Base-by-base conservation (phyloP, 2,797 vertebrate genomes). In the Sebastes alutus region DNA sequence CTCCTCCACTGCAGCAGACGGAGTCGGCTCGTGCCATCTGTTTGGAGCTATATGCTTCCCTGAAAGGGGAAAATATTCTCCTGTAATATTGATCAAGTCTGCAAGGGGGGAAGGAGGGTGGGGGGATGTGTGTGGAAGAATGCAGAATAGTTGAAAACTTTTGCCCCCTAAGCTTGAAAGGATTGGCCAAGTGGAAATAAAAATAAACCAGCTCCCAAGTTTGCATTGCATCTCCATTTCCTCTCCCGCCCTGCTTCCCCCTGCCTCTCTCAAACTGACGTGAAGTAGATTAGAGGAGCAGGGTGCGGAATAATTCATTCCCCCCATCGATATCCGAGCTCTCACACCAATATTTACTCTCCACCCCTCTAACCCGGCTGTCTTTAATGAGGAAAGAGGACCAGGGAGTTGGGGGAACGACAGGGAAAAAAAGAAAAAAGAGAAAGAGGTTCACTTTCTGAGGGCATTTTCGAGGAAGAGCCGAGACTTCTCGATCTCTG, bases 1-100 rank as follows among this genome's bases (percentile, higher is more conserved):
- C 82, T 82, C 73, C 76, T 73, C 76, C 87, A 87, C 87, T 89
- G 89, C 92, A 86, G 90, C 91, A 90, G 90, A 91, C 79, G 69
- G 87, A 79, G 80, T 38, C 59, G 60, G 82, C 89, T 92, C 85
- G 29, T 72, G 74, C 95, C 95, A 95, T 95, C 94, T 95, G 95
- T 94, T 87, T 82, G 76, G 75, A 75, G 80, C 84, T 77, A 56
- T 83, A 72, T 61, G 72, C 73, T 60, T 79, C 64, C 76, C 23
- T 81, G 74, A 46, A 82, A 65, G 27, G 64, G 16, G 38, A 38
- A 65, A 23, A 75, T 55, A 35, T 83, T 77, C 65, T 76, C 27
- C 33, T 77, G 81, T 81, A 76, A 82, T 89, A 88, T 90, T 72
- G 89, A 92, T 88, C 86, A 74, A 60, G 12, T 66, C 71, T 76